Percentiles rank a stretch among this genome's conserved stretches.
These are phyloP conservation scores for Dusona sp. DNA, from an alignment of 2,888 invertebrate species.

Conservation along the genomic window DNA sequence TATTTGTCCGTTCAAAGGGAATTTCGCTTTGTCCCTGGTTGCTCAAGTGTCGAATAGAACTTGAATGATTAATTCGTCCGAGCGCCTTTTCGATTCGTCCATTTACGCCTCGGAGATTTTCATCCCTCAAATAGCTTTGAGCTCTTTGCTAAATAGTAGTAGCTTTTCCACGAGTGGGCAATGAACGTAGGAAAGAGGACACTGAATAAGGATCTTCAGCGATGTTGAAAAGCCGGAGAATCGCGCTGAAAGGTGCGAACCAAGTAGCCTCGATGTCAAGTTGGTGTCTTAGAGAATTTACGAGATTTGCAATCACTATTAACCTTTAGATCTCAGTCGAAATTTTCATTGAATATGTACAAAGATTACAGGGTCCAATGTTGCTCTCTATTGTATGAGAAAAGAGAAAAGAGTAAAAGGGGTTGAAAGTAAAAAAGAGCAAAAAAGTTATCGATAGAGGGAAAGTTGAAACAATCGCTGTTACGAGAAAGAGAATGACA, in stretches of 20 bases:
- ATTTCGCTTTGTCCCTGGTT: neutral
- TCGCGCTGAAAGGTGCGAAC: neutral
- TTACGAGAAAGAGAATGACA: constrained; percentile 17
- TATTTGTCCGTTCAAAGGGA: neutral
- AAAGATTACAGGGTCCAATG: constrained; percentile 34
- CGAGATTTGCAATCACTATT: constrained; percentile 34
- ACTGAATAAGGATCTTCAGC: neutral
- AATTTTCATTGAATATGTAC: constrained; percentile 56
- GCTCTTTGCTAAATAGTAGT: neutral
- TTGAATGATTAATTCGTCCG: constrained; percentile 47
- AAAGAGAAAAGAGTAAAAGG: neutral
- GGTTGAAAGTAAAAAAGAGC: neutral
- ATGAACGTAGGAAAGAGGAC: neutral
- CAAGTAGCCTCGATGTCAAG: constrained; percentile 26
- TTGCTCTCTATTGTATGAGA: neutral
- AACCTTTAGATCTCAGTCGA: constrained; percentile 43
- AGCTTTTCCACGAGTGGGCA: neutral
- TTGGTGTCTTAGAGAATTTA: constrained; percentile 13
- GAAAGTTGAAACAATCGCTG: constrained; percentile 38
- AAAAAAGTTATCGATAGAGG: constrained; percentile 21
- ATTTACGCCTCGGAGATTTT: constrained; percentile 29
- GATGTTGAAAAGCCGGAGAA: constrained; percentile 17
- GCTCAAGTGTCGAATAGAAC: constrained; percentile 42
- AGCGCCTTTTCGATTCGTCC: constrained; percentile 29
- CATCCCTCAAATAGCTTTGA: constrained; percentile 16